Conservation (phyloP, 2,113 vertebrate genomes). For the Oriolus oriolus region DNA sequence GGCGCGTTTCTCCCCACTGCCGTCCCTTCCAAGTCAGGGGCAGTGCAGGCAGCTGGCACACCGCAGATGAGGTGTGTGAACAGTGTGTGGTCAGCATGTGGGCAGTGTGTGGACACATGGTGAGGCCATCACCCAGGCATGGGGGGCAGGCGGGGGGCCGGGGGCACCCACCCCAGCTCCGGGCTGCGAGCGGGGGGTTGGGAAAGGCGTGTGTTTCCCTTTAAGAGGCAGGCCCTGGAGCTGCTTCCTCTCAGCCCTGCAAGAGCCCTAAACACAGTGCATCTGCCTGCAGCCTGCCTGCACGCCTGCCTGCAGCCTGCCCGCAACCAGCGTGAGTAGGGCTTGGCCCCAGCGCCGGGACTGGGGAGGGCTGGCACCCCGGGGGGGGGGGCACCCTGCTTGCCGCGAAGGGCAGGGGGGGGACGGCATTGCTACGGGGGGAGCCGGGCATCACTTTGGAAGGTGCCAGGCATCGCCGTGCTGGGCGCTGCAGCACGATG, state of each 20-base stretch:
- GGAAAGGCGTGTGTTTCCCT: slow-evolving; percentile 68
- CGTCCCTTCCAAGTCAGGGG: rapidly evolving
- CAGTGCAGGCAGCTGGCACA: not conserved
- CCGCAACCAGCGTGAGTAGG: slow-evolving; percentile 25
- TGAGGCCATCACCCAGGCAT: not conserved
- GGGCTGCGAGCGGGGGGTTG: not conserved
- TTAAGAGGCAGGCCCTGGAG: slow-evolving; percentile 72
- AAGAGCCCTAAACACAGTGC: slow-evolving; percentile 54
- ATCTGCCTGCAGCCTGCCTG: slow-evolving; percentile 23
- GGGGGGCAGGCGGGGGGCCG: not conserved
- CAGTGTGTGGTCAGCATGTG: not conserved
- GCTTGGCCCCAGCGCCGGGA: not conserved
- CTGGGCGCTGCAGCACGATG: not conserved
- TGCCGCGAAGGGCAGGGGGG: not conserved
- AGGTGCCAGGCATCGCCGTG: not conserved
- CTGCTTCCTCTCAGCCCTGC: slow-evolving; percentile 60
- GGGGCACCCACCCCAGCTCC: not conserved
- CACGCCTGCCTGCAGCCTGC: slow-evolving; percentile 3
- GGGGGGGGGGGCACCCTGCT: not conserved
- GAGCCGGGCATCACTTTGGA: not conserved
- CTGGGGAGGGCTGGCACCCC: not conserved
- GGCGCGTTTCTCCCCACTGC: rapidly evolving
- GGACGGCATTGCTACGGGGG: not conserved
- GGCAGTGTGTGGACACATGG: rapidly evolving
- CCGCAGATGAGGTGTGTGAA: not conserved